These are phyloP conservation scores for Hemitrygon akajei DNA, from an alignment of 2,797 vertebrate species.

Conservation along the genomic window DNA sequence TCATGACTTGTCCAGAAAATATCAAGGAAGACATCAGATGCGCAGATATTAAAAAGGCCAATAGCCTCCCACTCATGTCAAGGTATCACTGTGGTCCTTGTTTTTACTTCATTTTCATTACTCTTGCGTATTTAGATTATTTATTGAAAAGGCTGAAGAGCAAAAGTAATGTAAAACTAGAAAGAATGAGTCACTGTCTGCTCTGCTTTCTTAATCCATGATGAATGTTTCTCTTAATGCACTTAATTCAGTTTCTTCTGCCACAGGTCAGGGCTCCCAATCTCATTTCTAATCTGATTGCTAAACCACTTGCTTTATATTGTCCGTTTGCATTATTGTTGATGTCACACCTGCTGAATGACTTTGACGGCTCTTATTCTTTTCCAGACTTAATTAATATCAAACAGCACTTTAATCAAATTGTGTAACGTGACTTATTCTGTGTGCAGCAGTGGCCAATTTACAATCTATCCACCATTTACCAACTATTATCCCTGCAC, in stretches of 20 bases:
- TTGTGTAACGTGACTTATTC: not conserved
- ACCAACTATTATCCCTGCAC: not conserved
- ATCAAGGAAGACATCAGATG: not conserved
- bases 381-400: conserved; percentile 29
- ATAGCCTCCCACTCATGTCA: not conserved
- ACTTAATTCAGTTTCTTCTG: conserved; percentile 25
- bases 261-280: not conserved
- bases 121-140: not conserved
- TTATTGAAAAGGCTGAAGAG: not conserved
- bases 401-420: conserved; percentile 18
- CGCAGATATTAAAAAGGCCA: not conserved
- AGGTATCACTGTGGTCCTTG: not conserved
- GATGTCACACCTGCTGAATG: not conserved
- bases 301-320: not conserved
- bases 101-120: not conserved
- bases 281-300: conserved; percentile 22
- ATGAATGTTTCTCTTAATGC: conserved; percentile 27
- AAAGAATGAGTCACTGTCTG: conserved; percentile 11
- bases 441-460: not conserved
- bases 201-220: not conserved
- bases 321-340: conserved; percentile 12
- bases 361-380: conserved; percentile 18
- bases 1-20: not conserved
- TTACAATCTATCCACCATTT: conserved; percentile 4
- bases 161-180: not conserved